Evolutionary conservation across 2,113 vertebrate species (phyloP).

Genomic region (Phrynosoma platyrhinos): DNA sequence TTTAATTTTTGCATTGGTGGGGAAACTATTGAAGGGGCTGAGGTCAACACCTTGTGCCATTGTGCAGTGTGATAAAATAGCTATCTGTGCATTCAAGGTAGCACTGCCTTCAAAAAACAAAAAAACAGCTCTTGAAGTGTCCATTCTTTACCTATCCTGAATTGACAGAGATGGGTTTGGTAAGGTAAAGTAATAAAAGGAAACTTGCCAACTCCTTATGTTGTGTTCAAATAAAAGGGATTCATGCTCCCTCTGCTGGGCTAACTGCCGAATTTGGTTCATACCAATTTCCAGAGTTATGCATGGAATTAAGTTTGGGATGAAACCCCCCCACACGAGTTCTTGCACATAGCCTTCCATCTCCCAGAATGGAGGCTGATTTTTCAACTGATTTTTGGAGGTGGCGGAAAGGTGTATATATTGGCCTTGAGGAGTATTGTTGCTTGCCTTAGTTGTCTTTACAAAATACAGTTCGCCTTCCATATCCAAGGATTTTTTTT

Average conservation of each 20-base stretch:
- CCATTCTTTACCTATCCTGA: background rate
- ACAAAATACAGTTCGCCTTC: background rate
- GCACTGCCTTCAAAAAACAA: conserved; percentile 17
- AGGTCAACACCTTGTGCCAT: conserved; percentile 19
- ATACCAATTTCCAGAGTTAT: background rate
- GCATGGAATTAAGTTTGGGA: background rate
- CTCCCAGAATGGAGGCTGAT: background rate
- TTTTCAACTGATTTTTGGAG: background rate
- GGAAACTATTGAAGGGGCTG: background rate
- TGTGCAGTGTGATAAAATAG: background rate
- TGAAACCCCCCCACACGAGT: background rate
- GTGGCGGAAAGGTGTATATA: background rate
- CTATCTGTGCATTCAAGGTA: conserved; percentile 16
- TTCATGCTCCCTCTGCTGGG: conserved; percentile 19
- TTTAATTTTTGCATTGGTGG: background rate
- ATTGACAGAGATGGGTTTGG: background rate
- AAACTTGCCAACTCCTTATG: background rate
- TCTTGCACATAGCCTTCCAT: background rate
- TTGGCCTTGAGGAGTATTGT: no score
- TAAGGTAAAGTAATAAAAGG: background rate
- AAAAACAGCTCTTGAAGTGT: background rate
- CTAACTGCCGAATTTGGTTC: background rate
- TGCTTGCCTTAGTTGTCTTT: background rate
- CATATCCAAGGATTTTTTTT: no score
- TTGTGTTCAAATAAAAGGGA: background rate